Evolutionary conservation across 1,140 invertebrate genomes (phyloP), one percentile per base, ranked within the genome.

Genomic region (Oedothorax gibbosus): DNA sequence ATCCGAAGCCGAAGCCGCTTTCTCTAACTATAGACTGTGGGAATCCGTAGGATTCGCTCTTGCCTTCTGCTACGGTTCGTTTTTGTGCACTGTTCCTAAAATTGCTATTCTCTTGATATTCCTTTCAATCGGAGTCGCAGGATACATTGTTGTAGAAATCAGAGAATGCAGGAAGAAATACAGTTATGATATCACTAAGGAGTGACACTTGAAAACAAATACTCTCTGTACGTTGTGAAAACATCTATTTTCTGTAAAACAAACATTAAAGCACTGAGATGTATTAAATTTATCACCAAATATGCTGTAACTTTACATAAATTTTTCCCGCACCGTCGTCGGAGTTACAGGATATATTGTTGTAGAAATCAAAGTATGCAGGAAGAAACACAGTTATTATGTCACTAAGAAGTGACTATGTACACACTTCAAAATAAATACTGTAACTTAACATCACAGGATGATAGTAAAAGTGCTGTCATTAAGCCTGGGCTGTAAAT

Each of bases 1-100:
- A 76, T 93, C 96, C 54, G 95, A 97, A 90, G 96, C 98, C 88
- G 97, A 99, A 90, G 96, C 97, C 0, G 97, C 97, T 0, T 99
- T 99, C 92, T 97, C 97, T 86, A 98, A 98, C 91, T 98, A 96
- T 90, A 93, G 97, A 68, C 93, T 99, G 20, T 97, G 98, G 95
- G 97, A 99, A 18, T 96, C 95, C 54, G 92, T 95, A 21, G 98
- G 98, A 0, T 97, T 98, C 87, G 95, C 98, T 0, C 93, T 98
- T 10, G 96, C 96, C 0, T 85, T 85, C 18, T 50, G 9, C 10
- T 77, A 62, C 64, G 78, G 83, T 84, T 96, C 95, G 2, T 94
- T 95, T 87, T 91, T 97, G 6, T 97, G 96, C 90, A 95, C 97
- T 21, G 91, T 95, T 9, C 95, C 95, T 92, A 98, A 98, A 91